Evolutionary conservation across 2,888 invertebrate species (phyloP).

Genomic region (Diloba caeruleocephala): DNA sequence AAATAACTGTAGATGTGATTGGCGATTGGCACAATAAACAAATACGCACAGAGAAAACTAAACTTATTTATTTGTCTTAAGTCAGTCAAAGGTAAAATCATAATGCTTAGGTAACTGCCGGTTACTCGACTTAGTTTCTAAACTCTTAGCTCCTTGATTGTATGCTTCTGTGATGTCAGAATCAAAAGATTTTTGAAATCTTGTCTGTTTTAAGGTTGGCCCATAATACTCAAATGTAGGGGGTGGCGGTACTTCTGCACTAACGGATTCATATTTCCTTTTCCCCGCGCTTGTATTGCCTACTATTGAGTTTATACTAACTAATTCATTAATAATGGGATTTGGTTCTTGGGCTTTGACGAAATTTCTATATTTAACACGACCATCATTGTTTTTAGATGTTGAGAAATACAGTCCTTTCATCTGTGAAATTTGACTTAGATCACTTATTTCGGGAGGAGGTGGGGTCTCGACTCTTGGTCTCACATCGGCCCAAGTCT

Average conservation of each 20-base stretch:
- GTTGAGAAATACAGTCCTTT: conserved; percentile 80
- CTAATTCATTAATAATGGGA: conserved; percentile 77
- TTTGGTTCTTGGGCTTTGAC: conserved; percentile 69
- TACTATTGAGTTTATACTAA: conserved; percentile 57
- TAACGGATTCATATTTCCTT: conserved; percentile 51
- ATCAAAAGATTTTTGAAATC: conserved; percentile 73
- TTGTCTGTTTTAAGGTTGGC: conserved; percentile 75
- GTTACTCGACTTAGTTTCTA: conserved; percentile 74
- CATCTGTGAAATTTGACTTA: conserved; percentile 50
- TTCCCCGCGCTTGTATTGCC: conserved; percentile 51
- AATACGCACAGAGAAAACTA: conserved; percentile 50
- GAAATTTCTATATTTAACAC: conserved; percentile 77
- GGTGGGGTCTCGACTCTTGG: conserved; percentile 66
- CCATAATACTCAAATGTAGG: conserved; percentile 91
- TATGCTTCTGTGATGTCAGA: conserved; percentile 82
- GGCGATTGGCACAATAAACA: conserved; percentile 59
- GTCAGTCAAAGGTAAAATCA: conserved; percentile 79
- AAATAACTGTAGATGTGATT: conserved; percentile 44
- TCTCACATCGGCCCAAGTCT: conserved; percentile 80
- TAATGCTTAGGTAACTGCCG: conserved; percentile 76
- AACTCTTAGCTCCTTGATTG: conserved; percentile 80
- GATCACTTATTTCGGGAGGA: conserved; percentile 66
- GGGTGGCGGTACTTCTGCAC: conserved; percentile 90
- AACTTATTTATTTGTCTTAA: conserved; percentile 49
- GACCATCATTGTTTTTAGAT: conserved; percentile 61